A percentile compares a stretch with the other conserved stretches of the same genome.
phyloP scores from a whole-genome alignment of 1,140 invertebrate genomes.

The Saccostrea echinata region DNA sequence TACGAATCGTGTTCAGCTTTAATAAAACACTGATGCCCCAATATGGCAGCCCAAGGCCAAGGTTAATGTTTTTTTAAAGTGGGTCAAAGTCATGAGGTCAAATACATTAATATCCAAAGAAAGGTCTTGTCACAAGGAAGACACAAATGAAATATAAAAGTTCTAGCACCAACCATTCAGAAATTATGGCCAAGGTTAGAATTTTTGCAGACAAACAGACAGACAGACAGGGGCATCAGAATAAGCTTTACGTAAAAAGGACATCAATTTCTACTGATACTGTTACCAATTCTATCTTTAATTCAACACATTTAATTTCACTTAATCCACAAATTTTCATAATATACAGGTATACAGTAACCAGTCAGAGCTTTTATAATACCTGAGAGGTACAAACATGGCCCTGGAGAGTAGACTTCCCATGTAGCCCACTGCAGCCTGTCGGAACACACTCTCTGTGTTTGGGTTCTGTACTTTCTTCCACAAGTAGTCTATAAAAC shows the following conservation, averaged over 20 bases:
- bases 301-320: too few species aligned
- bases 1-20: too few species aligned
- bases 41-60: too few species aligned
- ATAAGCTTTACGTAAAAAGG: too few species aligned
- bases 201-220: neutral
- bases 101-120: too few species aligned
- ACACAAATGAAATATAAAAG: neutral
- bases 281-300: too few species aligned
- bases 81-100: neutral
- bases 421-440: slow-evolving; percentile 87
- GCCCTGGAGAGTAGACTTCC: slow-evolving; percentile 88
- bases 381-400: slow-evolving; percentile 86
- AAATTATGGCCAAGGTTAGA: too few species aligned
- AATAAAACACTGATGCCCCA: too few species aligned
- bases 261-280: too few species aligned
- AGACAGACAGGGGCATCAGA: neutral
- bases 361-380: slow-evolving; percentile 65
- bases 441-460: slow-evolving; percentile 84
- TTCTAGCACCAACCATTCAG: neutral
- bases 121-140: too few species aligned
- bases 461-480: slow-evolving; percentile 86
- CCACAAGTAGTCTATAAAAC: slow-evolving; percentile 88
- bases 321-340: too few species aligned
- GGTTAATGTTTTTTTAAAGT: neutral
- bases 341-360: too few species aligned